These are phyloP conservation scores for Beaufortia kweichowensis DNA, from an alignment of 2,113 vertebrate genomes.

Conservation along the genomic window DNA sequence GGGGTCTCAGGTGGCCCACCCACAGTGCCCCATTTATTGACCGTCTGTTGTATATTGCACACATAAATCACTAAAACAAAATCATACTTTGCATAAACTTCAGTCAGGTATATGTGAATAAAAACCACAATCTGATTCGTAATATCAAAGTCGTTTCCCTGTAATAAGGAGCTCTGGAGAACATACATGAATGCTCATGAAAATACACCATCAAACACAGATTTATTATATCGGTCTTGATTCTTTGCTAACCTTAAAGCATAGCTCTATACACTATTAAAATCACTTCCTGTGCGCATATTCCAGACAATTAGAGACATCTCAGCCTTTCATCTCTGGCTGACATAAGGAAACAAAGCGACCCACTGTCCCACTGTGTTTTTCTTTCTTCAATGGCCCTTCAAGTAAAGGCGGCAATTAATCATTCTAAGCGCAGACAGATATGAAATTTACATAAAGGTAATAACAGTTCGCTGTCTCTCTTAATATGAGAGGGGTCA, in stretches of 20 bases:
- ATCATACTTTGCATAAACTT: not conserved
- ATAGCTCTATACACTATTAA: not conserved
- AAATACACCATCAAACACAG: conserved; percentile 1
- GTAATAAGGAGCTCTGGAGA: not conserved
- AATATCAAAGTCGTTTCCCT: not conserved
- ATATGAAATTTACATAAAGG: conserved; percentile 50
- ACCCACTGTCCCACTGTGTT: conserved; percentile 12
- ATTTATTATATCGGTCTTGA: conserved; percentile 4
- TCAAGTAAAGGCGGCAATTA: conserved; percentile 38
- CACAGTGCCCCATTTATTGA: too few species aligned
- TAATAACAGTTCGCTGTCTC: conserved; percentile 40
- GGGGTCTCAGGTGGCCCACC: too few species aligned
- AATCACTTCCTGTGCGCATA: not conserved
- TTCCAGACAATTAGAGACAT: conserved; percentile 13
- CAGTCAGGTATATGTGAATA: not conserved
- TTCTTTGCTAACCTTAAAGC: not conserved
- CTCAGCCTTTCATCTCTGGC: conserved; percentile 24
- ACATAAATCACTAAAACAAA: too few species aligned
- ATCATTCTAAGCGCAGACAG: conserved; percentile 43
- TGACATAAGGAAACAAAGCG: conserved; percentile 32
- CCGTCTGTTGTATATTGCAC: too few species aligned
- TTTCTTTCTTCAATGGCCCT: conserved; percentile 40
- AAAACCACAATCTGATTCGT: not conserved
- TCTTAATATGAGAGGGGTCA: conserved; percentile 8
- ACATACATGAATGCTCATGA: not conserved